These are phyloP conservation scores for Cavia aperea DNA, from an alignment of 2,113 vertebrate genomes.

Conservation along the genomic window DNA sequence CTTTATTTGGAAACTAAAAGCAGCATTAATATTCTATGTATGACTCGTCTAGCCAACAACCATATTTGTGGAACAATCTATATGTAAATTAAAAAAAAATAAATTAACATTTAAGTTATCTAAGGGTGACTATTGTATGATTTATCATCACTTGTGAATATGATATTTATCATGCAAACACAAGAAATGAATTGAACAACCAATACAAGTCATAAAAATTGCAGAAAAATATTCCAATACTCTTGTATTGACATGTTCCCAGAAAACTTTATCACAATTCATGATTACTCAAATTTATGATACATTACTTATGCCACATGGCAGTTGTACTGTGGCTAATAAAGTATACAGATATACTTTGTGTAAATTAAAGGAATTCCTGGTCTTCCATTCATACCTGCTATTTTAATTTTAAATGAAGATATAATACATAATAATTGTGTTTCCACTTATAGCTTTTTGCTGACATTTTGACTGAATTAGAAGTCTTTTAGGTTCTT, in stretches of 20 bases:
- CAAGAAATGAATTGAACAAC: slow-evolving; percentile 57
- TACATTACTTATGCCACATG: not conserved
- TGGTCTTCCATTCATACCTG: not conserved
- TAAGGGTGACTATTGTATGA: slow-evolving; percentile 49
- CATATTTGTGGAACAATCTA: slow-evolving; percentile 55
- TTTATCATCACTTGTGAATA: slow-evolving; percentile 51
- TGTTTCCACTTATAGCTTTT: not conserved
- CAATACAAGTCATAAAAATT: slow-evolving; percentile 47
- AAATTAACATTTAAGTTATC: slow-evolving; percentile 58
- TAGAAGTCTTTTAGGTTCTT: not conserved
- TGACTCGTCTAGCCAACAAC: slow-evolving; percentile 28
- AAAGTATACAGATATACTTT: not conserved
- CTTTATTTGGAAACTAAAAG: slow-evolving; percentile 25
- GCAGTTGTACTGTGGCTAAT: not conserved
- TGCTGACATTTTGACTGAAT: not conserved
- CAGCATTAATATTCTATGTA: slow-evolving; percentile 46
- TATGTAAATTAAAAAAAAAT: slow-evolving; percentile 58
- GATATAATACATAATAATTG: not conserved
- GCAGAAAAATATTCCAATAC: not conserved
- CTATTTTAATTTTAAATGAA: not conserved
- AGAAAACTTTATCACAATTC: not conserved
- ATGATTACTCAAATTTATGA: not conserved
- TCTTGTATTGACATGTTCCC: slow-evolving; percentile 3
- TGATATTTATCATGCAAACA: slow-evolving; percentile 30
- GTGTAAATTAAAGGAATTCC: not conserved